A percentile compares a stretch with the other conserved stretches of the same genome.
phyloP scores from a whole-genome alignment of 2,797 vertebrate species.

The Hoplostethus mediterraneus region DNA sequence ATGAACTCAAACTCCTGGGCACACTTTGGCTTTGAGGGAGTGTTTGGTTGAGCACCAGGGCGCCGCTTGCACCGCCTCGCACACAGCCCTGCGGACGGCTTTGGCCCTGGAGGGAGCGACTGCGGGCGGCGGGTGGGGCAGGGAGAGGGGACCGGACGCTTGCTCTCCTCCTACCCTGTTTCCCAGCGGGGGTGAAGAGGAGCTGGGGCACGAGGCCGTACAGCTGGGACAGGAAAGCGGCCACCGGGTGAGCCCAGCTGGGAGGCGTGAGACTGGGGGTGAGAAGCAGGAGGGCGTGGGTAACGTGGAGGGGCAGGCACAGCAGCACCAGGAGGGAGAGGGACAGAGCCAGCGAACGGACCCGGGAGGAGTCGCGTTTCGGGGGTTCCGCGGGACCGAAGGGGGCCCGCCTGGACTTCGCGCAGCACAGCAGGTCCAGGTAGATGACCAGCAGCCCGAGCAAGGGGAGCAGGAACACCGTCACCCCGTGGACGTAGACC shows the following conservation, averaged over 20 bases:
- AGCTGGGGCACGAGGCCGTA: constrained; percentile 84
- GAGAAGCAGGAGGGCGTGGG: constrained; percentile 79
- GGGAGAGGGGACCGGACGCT: constrained; percentile 52
- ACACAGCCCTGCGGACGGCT: constrained; percentile 57
- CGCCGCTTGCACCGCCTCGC: constrained; percentile 63
- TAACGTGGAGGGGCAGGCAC: constrained; percentile 83
- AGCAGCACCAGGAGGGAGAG: constrained; percentile 83
- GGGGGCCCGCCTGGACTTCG: constrained; percentile 64
- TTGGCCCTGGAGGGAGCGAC: constrained; percentile 59
- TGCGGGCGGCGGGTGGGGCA: constrained; percentile 41
- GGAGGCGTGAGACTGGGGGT: constrained; percentile 66
- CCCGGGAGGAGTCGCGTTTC: constrained; percentile 59
- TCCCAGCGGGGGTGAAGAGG: constrained; percentile 79
- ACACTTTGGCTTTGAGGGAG: constrained; percentile 72
- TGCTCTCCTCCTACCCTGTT: constrained; percentile 38
- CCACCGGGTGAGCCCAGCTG: constrained; percentile 60
- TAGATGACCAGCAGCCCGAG: constrained; percentile 79
- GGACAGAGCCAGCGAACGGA: constrained; percentile 76
- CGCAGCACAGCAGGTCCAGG: constrained; percentile 78
- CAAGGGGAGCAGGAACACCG: constrained; percentile 80
- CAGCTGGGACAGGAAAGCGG: constrained; percentile 80
- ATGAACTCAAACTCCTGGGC: constrained; percentile 69
- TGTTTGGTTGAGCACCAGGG: constrained; percentile 70
- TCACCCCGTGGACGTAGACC: constrained; percentile 81
- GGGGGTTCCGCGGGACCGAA: constrained; percentile 41